Evolutionary conservation across 37 sponge, comb jelly and placozoan species (phyloP).

Genomic region (Halisarca cf. caerulea): DNA sequence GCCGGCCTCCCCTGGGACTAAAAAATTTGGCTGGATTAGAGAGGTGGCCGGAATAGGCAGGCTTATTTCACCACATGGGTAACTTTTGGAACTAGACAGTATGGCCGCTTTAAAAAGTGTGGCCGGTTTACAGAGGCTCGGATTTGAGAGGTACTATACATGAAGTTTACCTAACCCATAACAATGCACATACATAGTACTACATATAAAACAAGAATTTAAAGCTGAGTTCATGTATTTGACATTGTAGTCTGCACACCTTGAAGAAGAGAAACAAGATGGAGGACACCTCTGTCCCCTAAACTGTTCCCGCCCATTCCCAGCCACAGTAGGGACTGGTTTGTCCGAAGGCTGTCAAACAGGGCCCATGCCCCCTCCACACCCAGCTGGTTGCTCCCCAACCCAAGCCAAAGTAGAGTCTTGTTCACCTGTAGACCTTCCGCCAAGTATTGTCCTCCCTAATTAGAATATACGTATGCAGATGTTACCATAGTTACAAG

Average conservation of each 20-base stretch:
- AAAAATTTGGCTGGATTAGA: too few relatives aligned
- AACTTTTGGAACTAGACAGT: too few relatives aligned
- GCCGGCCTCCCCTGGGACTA: too few relatives aligned
- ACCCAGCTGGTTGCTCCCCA: slow-evolving; percentile 79
- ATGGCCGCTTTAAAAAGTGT: too few relatives aligned
- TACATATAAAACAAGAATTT: background rate
- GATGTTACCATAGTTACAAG: too few relatives aligned
- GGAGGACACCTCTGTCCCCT: slow-evolving; percentile 80
- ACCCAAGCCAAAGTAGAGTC: slow-evolving; percentile 78
- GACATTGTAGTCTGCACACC: slow-evolving; percentile 9
- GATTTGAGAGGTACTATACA: too few relatives aligned
- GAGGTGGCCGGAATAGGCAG: too few relatives aligned
- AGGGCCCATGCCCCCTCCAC: slow-evolving; percentile 86
- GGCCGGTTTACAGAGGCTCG: too few relatives aligned
- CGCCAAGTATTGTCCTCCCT: slow-evolving; percentile 76
- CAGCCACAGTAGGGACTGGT: slow-evolving; percentile 73
- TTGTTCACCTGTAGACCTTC: slow-evolving; percentile 70
- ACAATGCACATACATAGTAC: too few relatives aligned
- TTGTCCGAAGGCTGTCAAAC: slow-evolving; percentile 54
- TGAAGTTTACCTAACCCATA: too few relatives aligned
- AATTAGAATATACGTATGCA: too few relatives aligned
- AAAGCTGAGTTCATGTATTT: background rate
- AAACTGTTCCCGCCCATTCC: slow-evolving; percentile 84
- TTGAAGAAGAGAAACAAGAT: slow-evolving; percentile 65
- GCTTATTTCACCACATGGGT: too few relatives aligned